Evolutionary conservation across 2,113 vertebrate species (phyloP).

Genomic region (Pedionomus torquatus): DNA sequence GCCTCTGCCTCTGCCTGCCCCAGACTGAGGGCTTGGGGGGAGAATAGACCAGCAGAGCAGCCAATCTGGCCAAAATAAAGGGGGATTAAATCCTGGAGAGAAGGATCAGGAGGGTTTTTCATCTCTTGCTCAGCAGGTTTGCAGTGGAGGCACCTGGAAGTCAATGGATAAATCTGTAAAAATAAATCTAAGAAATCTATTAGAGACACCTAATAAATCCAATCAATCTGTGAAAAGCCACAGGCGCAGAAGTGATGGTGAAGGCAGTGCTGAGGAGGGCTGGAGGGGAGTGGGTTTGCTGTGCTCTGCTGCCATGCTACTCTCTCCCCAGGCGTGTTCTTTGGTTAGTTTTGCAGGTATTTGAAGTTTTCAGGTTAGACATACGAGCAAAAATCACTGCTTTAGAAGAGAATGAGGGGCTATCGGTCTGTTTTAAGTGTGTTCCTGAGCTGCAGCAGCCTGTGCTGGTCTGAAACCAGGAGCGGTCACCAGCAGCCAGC

Average conservation of each 20-base stretch:
- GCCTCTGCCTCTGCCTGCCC: not conserved
- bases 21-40: not conserved
- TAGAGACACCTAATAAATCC: not conserved
- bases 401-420: not conserved
- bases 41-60: not conserved
- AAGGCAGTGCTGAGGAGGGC: not conserved
- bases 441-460: not conserved
- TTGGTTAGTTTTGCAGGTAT: not conserved
- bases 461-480: not conserved
- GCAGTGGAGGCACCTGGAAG: not conserved
- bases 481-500: not conserved
- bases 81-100: not conserved
- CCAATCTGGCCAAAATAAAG: not conserved
- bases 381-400: not conserved
- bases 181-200: too few species aligned
- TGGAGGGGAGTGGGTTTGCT: not conserved
- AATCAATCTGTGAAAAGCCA: not conserved
- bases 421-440: fast-evolving
- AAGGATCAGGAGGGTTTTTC: not conserved
- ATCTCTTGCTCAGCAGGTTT: not conserved
- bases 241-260: not conserved
- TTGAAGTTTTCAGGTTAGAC: not conserved
- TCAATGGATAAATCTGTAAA: not conserved
- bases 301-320: not conserved
- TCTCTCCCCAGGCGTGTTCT: not conserved